Conservation (phyloP, 2,888 invertebrate species). For the Zonitis immaculata region DNA sequence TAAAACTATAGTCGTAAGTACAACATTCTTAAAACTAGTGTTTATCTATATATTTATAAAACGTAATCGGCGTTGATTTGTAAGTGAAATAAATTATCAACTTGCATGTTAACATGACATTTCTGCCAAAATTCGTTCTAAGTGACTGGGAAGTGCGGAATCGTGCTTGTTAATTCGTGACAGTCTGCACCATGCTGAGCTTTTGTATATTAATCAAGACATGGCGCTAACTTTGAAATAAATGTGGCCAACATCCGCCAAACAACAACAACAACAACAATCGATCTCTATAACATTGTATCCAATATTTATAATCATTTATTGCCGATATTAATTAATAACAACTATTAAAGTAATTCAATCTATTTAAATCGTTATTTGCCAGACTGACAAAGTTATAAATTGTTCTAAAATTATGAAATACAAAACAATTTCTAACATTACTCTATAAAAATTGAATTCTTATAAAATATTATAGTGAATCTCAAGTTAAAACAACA, state of each 20-base stretch:
- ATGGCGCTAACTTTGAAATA: constrained; percentile 23
- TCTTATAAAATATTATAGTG: no score
- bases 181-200: constrained; percentile 41
- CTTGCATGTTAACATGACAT: constrained; percentile 40
- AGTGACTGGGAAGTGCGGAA: constrained; percentile 40
- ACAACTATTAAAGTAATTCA: no score
- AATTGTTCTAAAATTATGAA: no score
- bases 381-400: no score
- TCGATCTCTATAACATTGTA: background rate
- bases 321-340: no score
- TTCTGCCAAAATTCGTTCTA: constrained; percentile 37
- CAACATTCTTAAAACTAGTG: no score
- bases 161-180: constrained; percentile 39
- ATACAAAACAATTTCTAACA: no score
- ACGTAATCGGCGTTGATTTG: constrained; percentile 32
- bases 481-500: no score
- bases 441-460: no score
- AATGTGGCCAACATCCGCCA: background rate
- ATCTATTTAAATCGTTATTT: no score
- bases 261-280: background rate
- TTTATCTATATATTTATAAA: constrained; percentile 22
- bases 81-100: constrained; percentile 41
- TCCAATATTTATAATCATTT: no score
- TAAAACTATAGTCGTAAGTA: no score
- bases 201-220: constrained; percentile 36